phyloP scores from a whole-genome alignment of 1,140 invertebrate genomes.

The Dendrolimus kikuchii region DNA sequence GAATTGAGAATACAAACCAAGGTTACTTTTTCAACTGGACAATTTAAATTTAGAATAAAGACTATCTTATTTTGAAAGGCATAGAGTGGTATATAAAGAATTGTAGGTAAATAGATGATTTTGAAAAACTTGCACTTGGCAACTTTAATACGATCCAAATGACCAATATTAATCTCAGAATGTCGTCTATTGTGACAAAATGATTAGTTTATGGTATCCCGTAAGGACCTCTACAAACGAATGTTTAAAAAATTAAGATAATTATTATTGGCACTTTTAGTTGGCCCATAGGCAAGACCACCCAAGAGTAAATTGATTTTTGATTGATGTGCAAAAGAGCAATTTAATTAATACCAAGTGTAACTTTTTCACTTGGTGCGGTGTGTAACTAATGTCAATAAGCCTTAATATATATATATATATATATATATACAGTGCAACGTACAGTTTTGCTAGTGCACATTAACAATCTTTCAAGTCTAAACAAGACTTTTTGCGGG shows the following conservation, averaged over 20 bases:
- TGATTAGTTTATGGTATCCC: constrained; percentile 22
- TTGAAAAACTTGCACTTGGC: background rate
- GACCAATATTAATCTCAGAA: constrained; percentile 53
- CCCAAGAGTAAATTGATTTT: too few species aligned
- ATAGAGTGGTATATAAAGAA: too few species aligned
- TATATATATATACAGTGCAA: too few species aligned
- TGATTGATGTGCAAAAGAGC: too few species aligned
- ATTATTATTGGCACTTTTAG: background rate
- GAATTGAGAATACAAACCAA: constrained; percentile 30
- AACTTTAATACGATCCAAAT: constrained; percentile 46
- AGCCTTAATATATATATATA: too few species aligned
- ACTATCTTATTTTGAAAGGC: background rate
- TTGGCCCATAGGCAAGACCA: background rate
- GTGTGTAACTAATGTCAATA: too few species aligned
- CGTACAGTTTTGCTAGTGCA: too few species aligned
- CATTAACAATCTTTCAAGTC: too few species aligned
- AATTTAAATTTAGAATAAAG: background rate
- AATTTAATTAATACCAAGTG: too few species aligned
- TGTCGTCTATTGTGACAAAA: constrained; percentile 43
- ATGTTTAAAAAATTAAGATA: background rate
- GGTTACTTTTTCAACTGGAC: constrained; percentile 2
- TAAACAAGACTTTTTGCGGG: too few species aligned
- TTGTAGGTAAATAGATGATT: background rate
- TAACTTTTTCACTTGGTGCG: too few species aligned
- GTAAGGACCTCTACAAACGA: too few species aligned